Evolutionary conservation across 2,113 vertebrate species (phyloP), one percentile per base, ranked within the genome.

Genomic region (Salvator merianae): DNA sequence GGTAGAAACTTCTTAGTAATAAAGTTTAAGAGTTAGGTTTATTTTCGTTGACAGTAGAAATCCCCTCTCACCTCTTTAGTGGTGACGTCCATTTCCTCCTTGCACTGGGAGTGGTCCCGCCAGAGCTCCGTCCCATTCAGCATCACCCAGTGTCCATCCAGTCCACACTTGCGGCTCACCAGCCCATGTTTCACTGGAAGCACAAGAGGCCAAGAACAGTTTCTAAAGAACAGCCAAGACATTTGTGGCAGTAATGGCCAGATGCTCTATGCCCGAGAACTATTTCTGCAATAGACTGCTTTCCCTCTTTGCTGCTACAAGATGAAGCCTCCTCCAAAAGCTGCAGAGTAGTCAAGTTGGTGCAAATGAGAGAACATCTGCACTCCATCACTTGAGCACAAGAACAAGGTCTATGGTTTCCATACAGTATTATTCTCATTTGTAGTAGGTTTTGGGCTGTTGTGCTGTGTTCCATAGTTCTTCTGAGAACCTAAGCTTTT

Each of bases 31-130:
- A 47, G 43, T 47, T 47, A 47, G 43, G 43, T 7, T 47, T 47
- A 47, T 47, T 47, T 47, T 47, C 43, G 10, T 47, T 47, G 43
- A 47, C 13, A 1, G 10, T 43, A 50, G 34, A 1, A 13, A 40
- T 34, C 50, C 14, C 32, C 16, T 65, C 85, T 76, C 88, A 95
- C 95, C 94, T 95, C 94, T 86, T 89, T 91, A 0, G 79, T 77
- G 0, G 85, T 59, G 50, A 93, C 86, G 47, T 87, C 94, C 34
- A 87, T 89, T 90, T 97, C 96, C 5, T 97, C 96, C 36, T 97
- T 95, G 55, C 97, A 98, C 89, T 98, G 97, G 0, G 94, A 97
- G 78, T 96, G 97, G 92, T 98, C 97, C 84, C 97, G 90, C 97
- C 97, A 97, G 32, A 96, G 94, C 84, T 95, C 93, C 10, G 96